Evolutionary conservation across 1,140 invertebrate genomes (phyloP).

Genomic region (Atopsyche davidsoni): DNA sequence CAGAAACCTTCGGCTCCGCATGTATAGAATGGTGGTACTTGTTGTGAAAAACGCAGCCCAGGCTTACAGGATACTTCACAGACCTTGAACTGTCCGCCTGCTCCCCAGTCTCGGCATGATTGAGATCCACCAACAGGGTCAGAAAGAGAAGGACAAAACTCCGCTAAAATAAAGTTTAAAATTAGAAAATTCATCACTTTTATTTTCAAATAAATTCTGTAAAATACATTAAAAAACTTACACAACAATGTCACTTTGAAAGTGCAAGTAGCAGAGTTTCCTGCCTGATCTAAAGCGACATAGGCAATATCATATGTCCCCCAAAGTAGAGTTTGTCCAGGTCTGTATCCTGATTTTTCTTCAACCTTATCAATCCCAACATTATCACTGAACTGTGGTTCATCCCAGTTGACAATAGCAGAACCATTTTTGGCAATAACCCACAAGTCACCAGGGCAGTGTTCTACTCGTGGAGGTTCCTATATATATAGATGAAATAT

Average conservation of each 20-base stretch:
- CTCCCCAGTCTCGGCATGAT: conserved; percentile 92
- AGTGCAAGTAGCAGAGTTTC: conserved; percentile 84
- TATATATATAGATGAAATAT: conserved; percentile 18
- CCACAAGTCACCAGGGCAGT: conserved; percentile 91
- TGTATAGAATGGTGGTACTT: conserved; percentile 90
- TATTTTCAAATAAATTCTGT: too few species aligned
- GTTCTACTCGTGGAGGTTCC: conserved; percentile 76
- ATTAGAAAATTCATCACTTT: too few species aligned
- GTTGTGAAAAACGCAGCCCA: conserved; percentile 82
- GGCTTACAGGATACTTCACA: conserved; percentile 84
- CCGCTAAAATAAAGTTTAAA: conserved; percentile 59
- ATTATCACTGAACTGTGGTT: conserved; percentile 86
- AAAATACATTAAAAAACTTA: conserved; percentile 48
- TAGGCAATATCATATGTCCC: conserved; percentile 92
- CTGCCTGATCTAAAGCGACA: conserved; percentile 84
- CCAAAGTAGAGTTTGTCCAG: conserved; percentile 88
- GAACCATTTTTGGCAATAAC: conserved; percentile 89
- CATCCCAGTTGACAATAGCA: conserved; percentile 88
- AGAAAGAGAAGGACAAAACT: conserved; percentile 80
- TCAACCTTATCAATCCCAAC: conserved; percentile 71
- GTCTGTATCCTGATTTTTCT: conserved; percentile 80
- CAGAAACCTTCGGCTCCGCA: conserved; percentile 95
- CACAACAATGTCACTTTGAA: conserved; percentile 90
- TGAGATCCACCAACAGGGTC: conserved; percentile 87
- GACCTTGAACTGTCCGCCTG: conserved; percentile 89